Percentiles rank a stretch among this genome's conserved stretches.
Conservation (phyloP, 92 coral and sea anemone genomes). For the Muricea muricata region DNA sequence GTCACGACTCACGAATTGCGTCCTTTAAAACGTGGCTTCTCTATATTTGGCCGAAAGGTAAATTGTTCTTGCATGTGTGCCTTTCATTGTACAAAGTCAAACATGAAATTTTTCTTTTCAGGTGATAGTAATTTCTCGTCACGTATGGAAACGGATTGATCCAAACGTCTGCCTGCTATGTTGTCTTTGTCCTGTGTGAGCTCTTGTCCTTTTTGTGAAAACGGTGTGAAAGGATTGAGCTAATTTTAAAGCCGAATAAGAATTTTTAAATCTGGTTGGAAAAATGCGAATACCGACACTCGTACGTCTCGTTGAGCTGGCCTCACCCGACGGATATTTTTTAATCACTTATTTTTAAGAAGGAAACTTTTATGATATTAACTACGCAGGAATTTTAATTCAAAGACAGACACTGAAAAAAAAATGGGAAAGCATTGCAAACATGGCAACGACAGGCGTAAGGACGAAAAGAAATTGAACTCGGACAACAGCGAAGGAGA, state of each 20-base stretch:
- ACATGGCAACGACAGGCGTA: slow-evolving; percentile 71
- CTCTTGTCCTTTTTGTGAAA: not conserved
- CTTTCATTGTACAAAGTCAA: not conserved
- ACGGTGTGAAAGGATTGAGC: not conserved
- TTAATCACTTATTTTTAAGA: not conserved
- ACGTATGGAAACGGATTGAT: not conserved
- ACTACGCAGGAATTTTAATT: slow-evolving; percentile 66
- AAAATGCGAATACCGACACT: not conserved
- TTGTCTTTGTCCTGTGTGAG: not conserved
- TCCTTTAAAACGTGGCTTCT: slow-evolving; percentile 19
- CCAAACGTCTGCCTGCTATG: not conserved
- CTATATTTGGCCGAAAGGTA: not conserved
- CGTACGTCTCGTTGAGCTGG: slow-evolving; percentile 15
- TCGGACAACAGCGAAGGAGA: slow-evolving; percentile 91
- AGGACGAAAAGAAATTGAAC: slow-evolving; percentile 73
- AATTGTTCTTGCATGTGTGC: too few relatives aligned
- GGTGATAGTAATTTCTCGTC: not conserved
- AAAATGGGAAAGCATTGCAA: slow-evolving; percentile 67
- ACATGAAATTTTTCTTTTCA: not conserved
- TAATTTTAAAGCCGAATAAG: too few relatives aligned
- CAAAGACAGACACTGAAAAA: too few relatives aligned
- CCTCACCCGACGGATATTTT: slow-evolving; percentile 15
- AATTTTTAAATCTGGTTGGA: not conserved
- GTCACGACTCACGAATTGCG: not conserved
- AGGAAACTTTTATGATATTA: slow-evolving; percentile 18